Conservation (phyloP, 2,888 invertebrate species). For the Mylabris sibirica region DNA sequence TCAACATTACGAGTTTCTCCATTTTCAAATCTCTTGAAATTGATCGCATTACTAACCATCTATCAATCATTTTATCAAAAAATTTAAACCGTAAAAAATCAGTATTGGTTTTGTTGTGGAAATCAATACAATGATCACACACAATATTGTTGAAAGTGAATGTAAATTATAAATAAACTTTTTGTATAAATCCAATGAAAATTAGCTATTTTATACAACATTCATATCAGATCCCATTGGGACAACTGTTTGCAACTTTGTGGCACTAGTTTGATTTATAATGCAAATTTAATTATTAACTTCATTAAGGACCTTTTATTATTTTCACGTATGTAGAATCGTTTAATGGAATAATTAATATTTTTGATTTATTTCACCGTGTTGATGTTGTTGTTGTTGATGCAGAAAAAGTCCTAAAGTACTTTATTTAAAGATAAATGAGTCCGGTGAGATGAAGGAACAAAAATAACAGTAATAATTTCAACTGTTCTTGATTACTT, state of each 20-base stretch:
- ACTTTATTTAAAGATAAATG: neutral
- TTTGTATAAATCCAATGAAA: neutral
- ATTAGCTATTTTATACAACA: neutral
- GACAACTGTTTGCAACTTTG: neutral
- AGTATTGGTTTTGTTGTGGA: neutral
- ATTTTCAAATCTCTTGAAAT: neutral
- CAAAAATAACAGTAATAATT: slow-evolving; percentile 2
- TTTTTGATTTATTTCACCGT: neutral
- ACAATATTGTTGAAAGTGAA: neutral
- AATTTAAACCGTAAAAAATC: neutral
- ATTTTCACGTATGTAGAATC: neutral
- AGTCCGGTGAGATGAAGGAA: neutral
- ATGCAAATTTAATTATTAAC: neutral
- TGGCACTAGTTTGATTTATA: neutral
- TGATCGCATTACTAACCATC: neutral
- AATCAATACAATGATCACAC: neutral
- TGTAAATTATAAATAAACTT: neutral
- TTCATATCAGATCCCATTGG: too few species aligned
- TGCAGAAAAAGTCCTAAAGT: neutral
- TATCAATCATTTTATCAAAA: neutral
- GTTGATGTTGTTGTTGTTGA: neutral
- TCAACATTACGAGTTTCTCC: neutral
- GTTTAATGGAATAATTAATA: neutral
- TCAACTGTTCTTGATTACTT: neutral
- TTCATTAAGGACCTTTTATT: neutral